Percentiles rank a stretch among this genome's conserved stretches.
Evolutionary conservation across 2,888 invertebrate genomes (phyloP).

Genomic region (Cephus pygmeus): DNA sequence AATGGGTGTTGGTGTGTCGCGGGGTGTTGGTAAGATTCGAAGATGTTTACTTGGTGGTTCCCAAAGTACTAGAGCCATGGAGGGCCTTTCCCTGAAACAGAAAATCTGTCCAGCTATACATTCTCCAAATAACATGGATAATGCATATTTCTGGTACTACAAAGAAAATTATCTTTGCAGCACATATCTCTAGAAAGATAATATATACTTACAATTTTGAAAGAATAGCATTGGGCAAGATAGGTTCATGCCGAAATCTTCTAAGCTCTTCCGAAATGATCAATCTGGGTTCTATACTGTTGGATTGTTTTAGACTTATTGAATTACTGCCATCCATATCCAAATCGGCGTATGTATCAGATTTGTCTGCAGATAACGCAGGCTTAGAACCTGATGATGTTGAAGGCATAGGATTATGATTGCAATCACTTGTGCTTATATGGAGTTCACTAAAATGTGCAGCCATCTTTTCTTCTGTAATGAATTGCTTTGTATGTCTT

Average conservation of each 20-base stretch:
- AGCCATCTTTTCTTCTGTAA: conserved; percentile 87
- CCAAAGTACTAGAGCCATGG: conserved; percentile 85
- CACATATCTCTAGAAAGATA: background rate
- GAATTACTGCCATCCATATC: conserved; percentile 36
- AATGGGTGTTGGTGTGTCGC: conserved; percentile 41
- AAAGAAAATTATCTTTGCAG: background rate
- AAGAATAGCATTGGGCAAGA: conserved; percentile 76
- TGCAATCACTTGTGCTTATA: conserved; percentile 68
- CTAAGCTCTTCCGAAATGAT: conserved; percentile 79
- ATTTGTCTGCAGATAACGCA: conserved; percentile 21
- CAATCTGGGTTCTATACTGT: conserved; percentile 59
- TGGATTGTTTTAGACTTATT: conserved; percentile 38
- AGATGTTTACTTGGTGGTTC: conserved; percentile 75
- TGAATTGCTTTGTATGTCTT: conserved; percentile 74
- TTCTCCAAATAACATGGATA: conserved; percentile 15
- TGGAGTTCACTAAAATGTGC: conserved; percentile 82
- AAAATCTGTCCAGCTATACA: conserved; percentile 42
- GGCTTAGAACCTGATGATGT: conserved; percentile 37
- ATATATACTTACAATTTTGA: conserved; percentile 58
- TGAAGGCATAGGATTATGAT: conserved; percentile 37
- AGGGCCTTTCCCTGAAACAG: conserved; percentile 74
- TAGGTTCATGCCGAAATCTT: conserved; percentile 73
- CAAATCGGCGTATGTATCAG: conserved; percentile 30
- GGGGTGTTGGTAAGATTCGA: conserved; percentile 48
- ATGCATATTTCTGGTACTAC: conserved; percentile 7